Evolutionary conservation across 2,113 vertebrate genomes (phyloP), one percentile per base, ranked within the genome.

Genomic region (Leiothrix lutea): DNA sequence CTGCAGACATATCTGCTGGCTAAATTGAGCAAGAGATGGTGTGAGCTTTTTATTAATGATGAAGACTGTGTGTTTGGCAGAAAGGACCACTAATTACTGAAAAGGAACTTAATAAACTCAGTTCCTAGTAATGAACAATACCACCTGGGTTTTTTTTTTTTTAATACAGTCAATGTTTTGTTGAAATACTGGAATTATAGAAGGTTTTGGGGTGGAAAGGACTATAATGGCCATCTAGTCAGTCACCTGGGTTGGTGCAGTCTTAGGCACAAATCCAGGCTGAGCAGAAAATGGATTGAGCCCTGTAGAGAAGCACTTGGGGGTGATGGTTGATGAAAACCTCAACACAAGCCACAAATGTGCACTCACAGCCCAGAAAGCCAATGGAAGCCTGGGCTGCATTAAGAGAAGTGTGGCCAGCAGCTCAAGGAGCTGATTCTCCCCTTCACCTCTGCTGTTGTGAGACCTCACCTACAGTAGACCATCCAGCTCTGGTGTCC

Each of bases 141-240:
- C 4, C 13, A 24, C 5, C 2, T 40, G 6, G 8, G 0, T 0
- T 25, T 35, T 70, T 0, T 25, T 35, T 70, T 50, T 50, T 58
- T 51, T 3, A 40, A 35, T 64, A 8, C 3, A 35, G 14, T 40
- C 22, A 67, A 4, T 35, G 50, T 47, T 82, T 57, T 51, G 8
- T 64, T 77, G 40, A 54, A 80, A 47, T 31, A 36, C 28, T n/a
- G 44, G 12, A 58, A 58, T 54, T 33, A 26, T 1, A 15, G n/a
- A 86, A 89, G 66, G 7, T 14, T 75, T 95, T 18, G 33, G 22
- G 17, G 23, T 78, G 54, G 25, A 80, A 87, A 18, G 38, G 28
- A 58, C 18, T 2, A 64, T 50, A 40, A 58, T 21, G 12, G 31
- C 42, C 18, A 72, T 42, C 13, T 44, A 23, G 26, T 80, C 20